Evolutionary conservation across 2,113 vertebrate genomes (phyloP).

Genomic region (Cololabis saira): DNA sequence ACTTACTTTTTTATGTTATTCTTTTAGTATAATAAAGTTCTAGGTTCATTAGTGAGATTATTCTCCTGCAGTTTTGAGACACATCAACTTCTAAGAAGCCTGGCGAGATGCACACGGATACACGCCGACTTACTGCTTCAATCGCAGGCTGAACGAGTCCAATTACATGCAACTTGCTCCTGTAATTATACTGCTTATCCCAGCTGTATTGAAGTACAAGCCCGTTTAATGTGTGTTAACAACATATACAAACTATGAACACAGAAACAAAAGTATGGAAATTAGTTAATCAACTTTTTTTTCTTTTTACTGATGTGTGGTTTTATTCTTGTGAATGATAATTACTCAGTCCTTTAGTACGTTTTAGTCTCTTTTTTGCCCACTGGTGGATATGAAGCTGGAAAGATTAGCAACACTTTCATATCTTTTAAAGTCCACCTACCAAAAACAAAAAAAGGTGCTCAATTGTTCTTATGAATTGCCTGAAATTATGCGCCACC

Average conservation of each 20-base stretch:
- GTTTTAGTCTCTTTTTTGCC: too few species aligned
- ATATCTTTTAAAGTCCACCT: too few species aligned
- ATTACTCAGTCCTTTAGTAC: too few species aligned
- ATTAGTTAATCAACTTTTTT: too few species aligned
- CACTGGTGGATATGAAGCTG: too few species aligned
- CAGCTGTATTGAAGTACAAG: conserved; percentile 35
- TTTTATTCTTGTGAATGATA: too few species aligned
- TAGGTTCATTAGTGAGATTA: conserved; percentile 78
- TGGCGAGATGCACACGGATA: background rate
- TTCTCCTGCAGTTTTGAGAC: conserved; percentile 68
- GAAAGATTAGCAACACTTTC: too few species aligned
- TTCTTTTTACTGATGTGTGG: too few species aligned
- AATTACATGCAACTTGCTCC: conserved; percentile 66
- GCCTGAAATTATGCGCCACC: too few species aligned
- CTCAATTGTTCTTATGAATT: too few species aligned
- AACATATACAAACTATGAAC: background rate
- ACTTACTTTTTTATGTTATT: conserved; percentile 78
- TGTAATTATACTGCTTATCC: conserved; percentile 52
- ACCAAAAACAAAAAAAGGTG: too few species aligned
- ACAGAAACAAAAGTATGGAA: too few species aligned
- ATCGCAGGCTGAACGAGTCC: conserved; percentile 42
- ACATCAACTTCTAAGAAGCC: conserved; percentile 60
- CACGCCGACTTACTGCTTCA: conserved; percentile 42
- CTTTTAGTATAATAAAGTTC: conserved; percentile 70
- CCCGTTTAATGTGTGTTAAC: conserved; percentile 53